Conservation (phyloP, 2,113 vertebrate species). For the Corythornis cristatus region DNA sequence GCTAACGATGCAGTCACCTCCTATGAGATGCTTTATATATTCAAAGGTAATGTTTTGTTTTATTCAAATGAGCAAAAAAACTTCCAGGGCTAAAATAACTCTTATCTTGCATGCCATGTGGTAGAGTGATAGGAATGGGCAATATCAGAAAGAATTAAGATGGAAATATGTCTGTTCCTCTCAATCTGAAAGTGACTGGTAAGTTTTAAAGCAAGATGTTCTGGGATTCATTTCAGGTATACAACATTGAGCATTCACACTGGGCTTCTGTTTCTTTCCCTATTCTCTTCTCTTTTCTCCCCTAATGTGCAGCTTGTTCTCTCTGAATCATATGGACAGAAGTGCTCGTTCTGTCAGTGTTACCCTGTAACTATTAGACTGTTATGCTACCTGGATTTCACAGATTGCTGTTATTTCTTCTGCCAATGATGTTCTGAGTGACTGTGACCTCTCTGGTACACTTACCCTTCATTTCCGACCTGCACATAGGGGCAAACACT, state of each 20-base stretch:
- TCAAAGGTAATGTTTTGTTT: not conserved
- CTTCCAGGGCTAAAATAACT: not conserved
- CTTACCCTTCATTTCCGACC: constrained; percentile 52
- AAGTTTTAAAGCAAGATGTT: constrained; percentile 30
- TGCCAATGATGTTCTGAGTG: not conserved
- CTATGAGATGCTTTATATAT: not conserved
- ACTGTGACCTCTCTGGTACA: constrained; percentile 40
- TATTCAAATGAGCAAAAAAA: not conserved
- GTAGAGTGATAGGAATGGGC: not conserved
- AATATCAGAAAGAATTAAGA: not conserved
- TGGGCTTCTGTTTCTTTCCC: not conserved
- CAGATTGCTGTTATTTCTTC: constrained; percentile 21
- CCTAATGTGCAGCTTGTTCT: not conserved
- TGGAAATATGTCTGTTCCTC: not conserved
- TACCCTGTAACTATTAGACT: constrained; percentile 45
- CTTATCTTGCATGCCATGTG: not conserved
- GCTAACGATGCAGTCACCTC: not conserved
- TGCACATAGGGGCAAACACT: not conserved
- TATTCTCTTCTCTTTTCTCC: not conserved
- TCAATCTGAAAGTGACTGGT: not conserved
- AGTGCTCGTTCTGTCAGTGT: not conserved
- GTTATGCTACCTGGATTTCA: constrained; percentile 52
- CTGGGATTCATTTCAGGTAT: constrained; percentile 44
- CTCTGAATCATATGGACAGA: constrained; percentile 25
- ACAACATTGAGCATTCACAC: not conserved